phyloP scores from a whole-genome alignment of 2,888 invertebrate genomes.

The Litoditis marina region DNA sequence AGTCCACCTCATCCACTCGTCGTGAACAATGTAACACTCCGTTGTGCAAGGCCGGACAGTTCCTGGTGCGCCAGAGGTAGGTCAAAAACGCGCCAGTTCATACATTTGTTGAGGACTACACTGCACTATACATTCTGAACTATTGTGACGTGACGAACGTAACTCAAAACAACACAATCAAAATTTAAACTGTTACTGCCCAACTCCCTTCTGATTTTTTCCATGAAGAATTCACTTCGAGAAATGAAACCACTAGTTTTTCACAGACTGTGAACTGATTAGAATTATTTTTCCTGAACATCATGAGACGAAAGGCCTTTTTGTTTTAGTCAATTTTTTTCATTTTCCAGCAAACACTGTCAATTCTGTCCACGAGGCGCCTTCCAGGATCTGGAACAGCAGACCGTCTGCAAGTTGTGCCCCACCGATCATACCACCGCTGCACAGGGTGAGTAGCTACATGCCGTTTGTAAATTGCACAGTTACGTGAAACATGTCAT shows the following conservation, averaged over 20 bases:
- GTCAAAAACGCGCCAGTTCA: too few relatives aligned
- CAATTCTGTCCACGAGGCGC: slow-evolving; percentile 85
- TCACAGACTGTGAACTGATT: too few relatives aligned
- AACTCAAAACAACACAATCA: too few relatives aligned
- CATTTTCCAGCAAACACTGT: slow-evolving; percentile 72
- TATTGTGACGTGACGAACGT: too few relatives aligned
- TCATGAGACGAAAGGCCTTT: slow-evolving; percentile 1
- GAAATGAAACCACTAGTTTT: too few relatives aligned
- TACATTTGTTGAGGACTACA: too few relatives aligned
- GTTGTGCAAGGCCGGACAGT: slow-evolving; percentile 80
- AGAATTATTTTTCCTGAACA: background rate
- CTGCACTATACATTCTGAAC: too few relatives aligned
- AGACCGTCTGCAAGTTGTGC: slow-evolving; percentile 84
- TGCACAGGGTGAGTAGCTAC: slow-evolving; percentile 28
- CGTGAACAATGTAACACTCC: slow-evolving; percentile 86
- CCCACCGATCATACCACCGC: slow-evolving; percentile 85
- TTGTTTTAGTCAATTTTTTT: background rate
- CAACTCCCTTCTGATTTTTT: too few relatives aligned
- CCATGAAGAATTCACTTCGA: too few relatives aligned
- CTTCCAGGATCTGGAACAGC: slow-evolving; percentile 86
- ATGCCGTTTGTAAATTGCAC: background rate
- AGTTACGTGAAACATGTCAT: too few relatives aligned
- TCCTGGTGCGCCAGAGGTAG: slow-evolving; percentile 77
- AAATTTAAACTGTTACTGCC: too few relatives aligned
- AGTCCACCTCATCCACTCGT: slow-evolving; percentile 77